phyloP scores from a whole-genome alignment of 1,140 invertebrate genomes.

The Tribolium castaneum region DNA sequence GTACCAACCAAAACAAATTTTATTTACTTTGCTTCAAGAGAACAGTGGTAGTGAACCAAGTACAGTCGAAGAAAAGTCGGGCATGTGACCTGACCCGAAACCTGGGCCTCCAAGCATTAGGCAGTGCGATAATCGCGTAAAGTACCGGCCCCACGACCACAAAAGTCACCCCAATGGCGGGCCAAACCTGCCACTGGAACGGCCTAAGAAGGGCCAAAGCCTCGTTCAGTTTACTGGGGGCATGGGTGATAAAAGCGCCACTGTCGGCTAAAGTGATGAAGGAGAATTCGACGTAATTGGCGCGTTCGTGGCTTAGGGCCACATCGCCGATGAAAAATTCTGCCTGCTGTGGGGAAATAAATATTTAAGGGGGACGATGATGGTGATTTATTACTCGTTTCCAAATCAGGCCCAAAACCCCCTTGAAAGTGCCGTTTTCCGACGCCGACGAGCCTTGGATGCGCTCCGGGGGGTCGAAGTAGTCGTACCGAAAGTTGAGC shows the following conservation, averaged over 20 bases:
- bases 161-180: conserved; percentile 67
- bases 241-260: conserved; percentile 77
- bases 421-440: conserved; percentile 73
- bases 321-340: conserved; percentile 78
- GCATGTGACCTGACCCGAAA: conserved; percentile 61
- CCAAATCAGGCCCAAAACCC: conserved; percentile 76
- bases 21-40: conserved; percentile 75
- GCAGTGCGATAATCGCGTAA: conserved; percentile 68
- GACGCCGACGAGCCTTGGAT: conserved; percentile 74
- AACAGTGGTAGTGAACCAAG: conserved; percentile 75
- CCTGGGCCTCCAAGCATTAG: conserved; percentile 65
- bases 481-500: conserved; percentile 75
- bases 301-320: conserved; percentile 74
- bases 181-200: conserved; percentile 76
- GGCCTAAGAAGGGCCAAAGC: conserved; percentile 76
- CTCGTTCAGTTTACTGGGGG: conserved; percentile 75
- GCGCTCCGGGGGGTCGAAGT: conserved; percentile 76
- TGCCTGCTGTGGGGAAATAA: conserved; percentile 67
- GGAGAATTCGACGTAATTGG: conserved; percentile 76
- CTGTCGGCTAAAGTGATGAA: conserved; percentile 78
- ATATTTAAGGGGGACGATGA: too few species aligned
- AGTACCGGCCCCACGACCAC: conserved; percentile 69
- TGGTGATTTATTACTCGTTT: conserved; percentile 67
- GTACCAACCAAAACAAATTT: not conserved
- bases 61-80: conserved; percentile 70